Evolutionary conservation across 2,797 vertebrate genomes (phyloP), one percentile per base, ranked within the genome.

Genomic region (Aeoliscus strigatus): DNA sequence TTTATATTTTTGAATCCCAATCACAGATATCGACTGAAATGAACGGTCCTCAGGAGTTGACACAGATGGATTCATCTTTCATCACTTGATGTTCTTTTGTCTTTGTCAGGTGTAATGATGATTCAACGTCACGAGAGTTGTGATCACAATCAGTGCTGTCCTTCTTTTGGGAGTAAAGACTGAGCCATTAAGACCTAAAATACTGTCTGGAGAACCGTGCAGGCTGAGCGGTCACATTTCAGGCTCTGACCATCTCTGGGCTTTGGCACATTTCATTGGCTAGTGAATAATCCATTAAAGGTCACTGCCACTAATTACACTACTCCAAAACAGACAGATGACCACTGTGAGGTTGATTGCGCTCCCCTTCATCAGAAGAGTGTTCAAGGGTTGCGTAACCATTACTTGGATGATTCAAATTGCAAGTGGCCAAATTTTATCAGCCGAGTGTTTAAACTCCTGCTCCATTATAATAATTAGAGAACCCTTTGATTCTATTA

Each of bases 261-360:
- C 60, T 62, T 60, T 73, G 54, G 65, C 73, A 61, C 62, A 64
- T 82, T 79, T 73, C 72, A 79, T 77, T 79, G 80, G 70, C 61
- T 66, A 60, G 55, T 55, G 65, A 54, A 44, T 79, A 77, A 81
- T 83, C 76, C 23, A 34, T 51, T 65, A 79, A 84, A 86, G 80
- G 81, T 84, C 81, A 83, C 59, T 55, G 68, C 43, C 70, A 78
- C 71, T 82, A 78, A 83, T 86, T 82, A 67, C 69, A 57, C 63
- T 62, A 37, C 65, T 80, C 68, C 55, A 73, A 74, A 82, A 74
- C 55, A 48, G 68, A 71, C 68, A 68, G 75, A 79, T 75, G 61
- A 60, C 52, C 45, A 53, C 70, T 53, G 59, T 48, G 36, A 63
- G 64, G 61, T 51, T 80, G 55, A 78, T 75, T 76, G 57, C 24